Conservation (phyloP, 1,140 invertebrate species). For the Nebria ingens region DNA sequence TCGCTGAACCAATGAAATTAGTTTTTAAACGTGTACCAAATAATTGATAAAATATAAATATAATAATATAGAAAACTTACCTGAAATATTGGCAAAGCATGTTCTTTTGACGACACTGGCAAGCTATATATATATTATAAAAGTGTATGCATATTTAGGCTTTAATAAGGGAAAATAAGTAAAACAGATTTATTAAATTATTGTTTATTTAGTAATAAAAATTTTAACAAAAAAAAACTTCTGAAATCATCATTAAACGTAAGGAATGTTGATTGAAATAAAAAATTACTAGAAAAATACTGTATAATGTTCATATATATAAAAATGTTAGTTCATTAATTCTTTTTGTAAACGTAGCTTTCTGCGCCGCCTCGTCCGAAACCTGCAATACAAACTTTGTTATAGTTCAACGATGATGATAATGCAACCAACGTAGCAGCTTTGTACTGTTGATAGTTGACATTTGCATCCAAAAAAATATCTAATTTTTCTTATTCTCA, state of each 20-base stretch:
- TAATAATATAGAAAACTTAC: no score
- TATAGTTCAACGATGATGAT: no score
- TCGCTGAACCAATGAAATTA: no score
- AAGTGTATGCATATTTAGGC: no score
- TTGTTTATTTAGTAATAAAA: no score
- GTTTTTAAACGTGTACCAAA: no score
- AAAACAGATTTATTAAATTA: no score
- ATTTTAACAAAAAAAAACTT: not conserved
- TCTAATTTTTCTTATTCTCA: slow-evolving; percentile 10
- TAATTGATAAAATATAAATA: no score
- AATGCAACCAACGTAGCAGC: slow-evolving; percentile 10
- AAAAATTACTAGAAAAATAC: not conserved
- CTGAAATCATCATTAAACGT: not conserved
- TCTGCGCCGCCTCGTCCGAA: slow-evolving; percentile 53
- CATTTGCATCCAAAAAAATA: slow-evolving; percentile 18
- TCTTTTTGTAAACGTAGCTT: slow-evolving; percentile 52
- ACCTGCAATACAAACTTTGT: slow-evolving; percentile 42
- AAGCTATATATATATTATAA: no score
- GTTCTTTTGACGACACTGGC: no score
- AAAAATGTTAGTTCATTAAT: not conserved
- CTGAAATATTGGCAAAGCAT: no score
- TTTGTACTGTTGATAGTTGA: not conserved
- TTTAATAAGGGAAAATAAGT: no score
- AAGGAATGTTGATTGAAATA: not conserved
- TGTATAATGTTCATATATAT: not conserved